These are phyloP conservation scores for Hippolais icterina DNA, from an alignment of 2,113 vertebrate genomes.

Conservation along the genomic window DNA sequence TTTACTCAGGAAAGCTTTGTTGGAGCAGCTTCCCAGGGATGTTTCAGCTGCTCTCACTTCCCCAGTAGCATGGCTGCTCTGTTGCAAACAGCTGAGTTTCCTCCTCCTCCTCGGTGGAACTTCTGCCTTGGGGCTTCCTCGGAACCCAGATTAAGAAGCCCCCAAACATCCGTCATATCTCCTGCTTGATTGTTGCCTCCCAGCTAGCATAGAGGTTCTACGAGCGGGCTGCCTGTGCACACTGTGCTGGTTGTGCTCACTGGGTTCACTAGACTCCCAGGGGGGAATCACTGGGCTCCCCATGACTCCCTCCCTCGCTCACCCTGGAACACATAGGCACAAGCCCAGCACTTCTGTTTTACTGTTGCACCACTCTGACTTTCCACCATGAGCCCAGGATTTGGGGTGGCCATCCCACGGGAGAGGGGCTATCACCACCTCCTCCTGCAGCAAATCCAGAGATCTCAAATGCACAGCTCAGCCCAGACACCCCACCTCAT, in stretches of 20 bases:
- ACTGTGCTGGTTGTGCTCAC: neutral
- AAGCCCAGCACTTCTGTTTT: neutral
- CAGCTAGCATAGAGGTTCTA: neutral
- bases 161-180: neutral
- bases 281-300: neutral
- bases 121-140: neutral
- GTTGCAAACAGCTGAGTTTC: neutral
- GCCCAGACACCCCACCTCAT: neutral
- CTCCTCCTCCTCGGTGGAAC: neutral
- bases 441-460: neutral
- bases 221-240: neutral
- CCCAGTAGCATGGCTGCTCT: neutral
- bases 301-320: neutral
- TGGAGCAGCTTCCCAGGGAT: neutral
- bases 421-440: neutral
- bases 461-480: neutral
- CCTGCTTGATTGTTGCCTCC: neutral
- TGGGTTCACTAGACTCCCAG: neutral
- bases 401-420: neutral
- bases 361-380: neutral
- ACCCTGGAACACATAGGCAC: neutral
- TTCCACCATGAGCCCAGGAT: neutral
- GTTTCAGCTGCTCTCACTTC: neutral
- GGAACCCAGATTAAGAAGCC: neutral
- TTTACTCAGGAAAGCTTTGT: neutral